Evolutionary conservation across 2,888 invertebrate genomes (phyloP).

Genomic region (Crepidodera aurea): DNA sequence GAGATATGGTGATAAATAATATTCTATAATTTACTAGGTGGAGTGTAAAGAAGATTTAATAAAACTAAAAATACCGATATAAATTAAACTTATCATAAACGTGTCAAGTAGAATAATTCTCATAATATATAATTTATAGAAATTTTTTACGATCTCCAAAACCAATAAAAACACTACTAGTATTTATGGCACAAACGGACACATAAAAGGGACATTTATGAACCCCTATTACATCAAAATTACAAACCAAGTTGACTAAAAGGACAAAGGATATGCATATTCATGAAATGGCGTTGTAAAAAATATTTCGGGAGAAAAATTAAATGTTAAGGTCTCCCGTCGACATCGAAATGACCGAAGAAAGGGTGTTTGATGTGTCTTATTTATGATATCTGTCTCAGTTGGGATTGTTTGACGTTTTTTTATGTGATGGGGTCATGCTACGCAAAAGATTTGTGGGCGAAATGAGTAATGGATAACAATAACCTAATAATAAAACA

Average conservation of each 20-base stretch:
- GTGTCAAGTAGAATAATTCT: neutral
- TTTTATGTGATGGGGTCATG: constrained; percentile 3
- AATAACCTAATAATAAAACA: neutral
- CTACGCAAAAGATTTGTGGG: constrained; percentile 1
- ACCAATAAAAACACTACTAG: neutral
- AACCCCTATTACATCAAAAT: constrained; percentile 7
- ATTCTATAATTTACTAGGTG: too few species aligned
- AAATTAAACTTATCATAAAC: neutral
- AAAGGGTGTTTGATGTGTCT: constrained; percentile 17
- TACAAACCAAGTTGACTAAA: constrained; percentile 5
- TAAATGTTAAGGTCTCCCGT: constrained; percentile 14
- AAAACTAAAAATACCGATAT: too few species aligned
- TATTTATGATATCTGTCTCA: constrained; percentile 18
- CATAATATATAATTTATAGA: constrained; percentile 2
- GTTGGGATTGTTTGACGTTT: constrained; percentile 4
- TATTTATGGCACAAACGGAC: neutral
- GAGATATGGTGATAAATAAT: too few species aligned
- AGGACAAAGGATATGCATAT: constrained; percentile 16
- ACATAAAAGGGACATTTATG: constrained; percentile 14
- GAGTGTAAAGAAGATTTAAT: too few species aligned
- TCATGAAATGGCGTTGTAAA: constrained; percentile 9
- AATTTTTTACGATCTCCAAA: neutral
- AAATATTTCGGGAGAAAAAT: constrained; percentile 18
- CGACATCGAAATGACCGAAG: constrained; percentile 7
- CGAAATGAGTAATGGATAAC: neutral